Evolutionary conservation across 2,113 vertebrate species (phyloP), one percentile per base, ranked within the genome.

Genomic region (Agelaius tricolor): DNA sequence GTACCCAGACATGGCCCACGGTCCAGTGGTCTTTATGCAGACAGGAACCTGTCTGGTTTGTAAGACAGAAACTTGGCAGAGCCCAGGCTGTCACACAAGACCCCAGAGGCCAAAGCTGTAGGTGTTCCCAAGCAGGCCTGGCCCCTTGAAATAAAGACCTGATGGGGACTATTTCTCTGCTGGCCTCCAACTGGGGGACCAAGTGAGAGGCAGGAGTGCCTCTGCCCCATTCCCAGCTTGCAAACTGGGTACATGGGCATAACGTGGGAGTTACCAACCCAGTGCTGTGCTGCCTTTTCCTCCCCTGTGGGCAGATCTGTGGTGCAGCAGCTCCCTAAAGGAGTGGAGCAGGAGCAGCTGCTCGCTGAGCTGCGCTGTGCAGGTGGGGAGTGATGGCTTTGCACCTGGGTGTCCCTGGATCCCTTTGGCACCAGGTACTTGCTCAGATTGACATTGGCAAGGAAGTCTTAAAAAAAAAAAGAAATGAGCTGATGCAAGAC

Each of bases 171-270:
- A 0, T 61, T 85, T 61, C 54, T 76, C 22, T 59, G 5, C 24
- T 51, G 58, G 18, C 27, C 39, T 51, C 35, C 27, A 47, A 2
- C 9, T 54, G 47, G n/a, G 57, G 75, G 68, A 90, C 27, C 9
- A 30, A 59, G 7, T 1, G 3, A 39, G 54, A 44, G 11, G 18
- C 23, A 55, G 33, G 11, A 41, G 27, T 19, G 15, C 21, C 33
- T 67, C 30, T 67, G 14, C 22, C 26, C 11, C 2, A 0, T 31
- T 30, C 35, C 15, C 35, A 30, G 17, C 21, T 76, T 44, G 47
- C 37, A 57, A 14, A 52, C 24, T 11, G 10, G 46, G 19, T 44
- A 13, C 0, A 0, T 26, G 33, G 31, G n/a, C 0, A 0, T 47
- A 49, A 12, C 12, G 22, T 54, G 30, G 27, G 33, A 87, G 11